Evolutionary conservation across 2,888 invertebrate genomes (phyloP).

Genomic region (Andrena dorsata): DNA sequence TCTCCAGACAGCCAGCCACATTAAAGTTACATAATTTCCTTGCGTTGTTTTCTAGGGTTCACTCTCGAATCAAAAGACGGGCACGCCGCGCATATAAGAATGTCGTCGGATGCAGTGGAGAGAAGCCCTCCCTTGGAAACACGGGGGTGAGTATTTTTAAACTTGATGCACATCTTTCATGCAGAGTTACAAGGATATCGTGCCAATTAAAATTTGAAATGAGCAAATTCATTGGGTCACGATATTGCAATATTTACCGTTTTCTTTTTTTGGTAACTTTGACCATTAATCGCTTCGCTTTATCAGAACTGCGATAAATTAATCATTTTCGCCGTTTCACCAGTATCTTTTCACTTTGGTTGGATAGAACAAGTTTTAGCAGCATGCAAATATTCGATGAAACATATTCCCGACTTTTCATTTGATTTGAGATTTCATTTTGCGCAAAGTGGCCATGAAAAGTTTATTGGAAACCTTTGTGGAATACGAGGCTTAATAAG

Average conservation of each 20-base stretch:
- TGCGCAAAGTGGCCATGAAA: not conserved
- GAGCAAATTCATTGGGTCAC: not conserved
- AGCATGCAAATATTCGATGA: not conserved
- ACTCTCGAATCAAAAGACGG: slow-evolving; percentile 29
- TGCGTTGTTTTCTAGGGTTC: slow-evolving; percentile 54
- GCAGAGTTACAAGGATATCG: not conserved
- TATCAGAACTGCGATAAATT: not conserved
- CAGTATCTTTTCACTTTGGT: not conserved
- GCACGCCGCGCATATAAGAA: slow-evolving; percentile 4
- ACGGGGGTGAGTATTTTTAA: slow-evolving; percentile 16
- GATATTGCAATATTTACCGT: too few species aligned
- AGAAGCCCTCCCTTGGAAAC: not conserved
- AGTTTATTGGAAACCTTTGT: not conserved
- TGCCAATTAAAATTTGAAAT: not conserved
- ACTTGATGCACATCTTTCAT: not conserved
- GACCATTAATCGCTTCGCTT: not conserved
- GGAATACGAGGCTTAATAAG: not conserved
- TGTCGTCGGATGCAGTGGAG: slow-evolving; percentile 1
- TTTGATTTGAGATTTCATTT: slow-evolving; percentile 3
- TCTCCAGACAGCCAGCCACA: slow-evolving; percentile 50
- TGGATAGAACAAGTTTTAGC: not conserved
- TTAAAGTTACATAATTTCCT: slow-evolving; percentile 70
- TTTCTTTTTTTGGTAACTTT: not conserved
- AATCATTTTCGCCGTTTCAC: not conserved
- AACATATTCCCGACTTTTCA: not conserved